Percentiles rank a stretch among this genome's conserved stretches.
Evolutionary conservation across 2,113 vertebrate species (phyloP).

Genomic region (Carassius gibelio): DNA sequence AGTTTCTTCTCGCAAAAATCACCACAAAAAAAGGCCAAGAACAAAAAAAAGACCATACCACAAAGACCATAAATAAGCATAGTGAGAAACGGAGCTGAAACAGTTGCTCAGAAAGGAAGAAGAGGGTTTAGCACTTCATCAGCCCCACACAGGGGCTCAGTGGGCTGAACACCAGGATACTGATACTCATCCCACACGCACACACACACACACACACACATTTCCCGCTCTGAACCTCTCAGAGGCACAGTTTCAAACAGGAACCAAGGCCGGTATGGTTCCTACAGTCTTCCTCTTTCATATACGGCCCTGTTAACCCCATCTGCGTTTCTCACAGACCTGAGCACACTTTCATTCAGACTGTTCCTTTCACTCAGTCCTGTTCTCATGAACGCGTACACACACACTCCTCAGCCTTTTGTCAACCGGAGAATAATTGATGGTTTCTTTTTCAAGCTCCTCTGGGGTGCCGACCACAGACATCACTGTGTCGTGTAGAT

Average conservation of each 20-base stretch:
- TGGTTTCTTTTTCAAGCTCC: slow-evolving; percentile 66
- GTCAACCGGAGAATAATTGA: slow-evolving; percentile 62
- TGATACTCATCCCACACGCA: not conserved
- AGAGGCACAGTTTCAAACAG: slow-evolving; percentile 56
- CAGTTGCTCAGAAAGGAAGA: slow-evolving; percentile 20
- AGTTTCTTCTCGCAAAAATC: not conserved
- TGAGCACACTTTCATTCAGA: not conserved
- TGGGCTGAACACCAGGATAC: slow-evolving; percentile 12
- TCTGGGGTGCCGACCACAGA: slow-evolving; percentile 40
- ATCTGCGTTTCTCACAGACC: not conserved
- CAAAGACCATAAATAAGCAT: not conserved
- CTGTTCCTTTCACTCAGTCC: not conserved
- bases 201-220: not conserved
- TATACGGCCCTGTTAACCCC: not conserved
- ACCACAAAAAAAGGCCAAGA: not conserved
- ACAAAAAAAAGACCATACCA: not conserved
- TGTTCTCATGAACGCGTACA: not conserved
- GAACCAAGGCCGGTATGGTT: slow-evolving; percentile 28
- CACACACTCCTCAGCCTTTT: not conserved
- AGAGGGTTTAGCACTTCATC: slow-evolving; percentile 40
- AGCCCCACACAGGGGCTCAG: slow-evolving; percentile 21
- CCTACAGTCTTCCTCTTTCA: slow-evolving; percentile 23
- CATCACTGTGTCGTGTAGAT: slow-evolving; percentile 36
- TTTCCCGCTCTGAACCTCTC: slow-evolving; percentile 36
- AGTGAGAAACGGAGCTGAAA: not conserved